These are phyloP conservation scores for Clostera curtula DNA, from an alignment of 2,888 invertebrate genomes.

Conservation along the genomic window DNA sequence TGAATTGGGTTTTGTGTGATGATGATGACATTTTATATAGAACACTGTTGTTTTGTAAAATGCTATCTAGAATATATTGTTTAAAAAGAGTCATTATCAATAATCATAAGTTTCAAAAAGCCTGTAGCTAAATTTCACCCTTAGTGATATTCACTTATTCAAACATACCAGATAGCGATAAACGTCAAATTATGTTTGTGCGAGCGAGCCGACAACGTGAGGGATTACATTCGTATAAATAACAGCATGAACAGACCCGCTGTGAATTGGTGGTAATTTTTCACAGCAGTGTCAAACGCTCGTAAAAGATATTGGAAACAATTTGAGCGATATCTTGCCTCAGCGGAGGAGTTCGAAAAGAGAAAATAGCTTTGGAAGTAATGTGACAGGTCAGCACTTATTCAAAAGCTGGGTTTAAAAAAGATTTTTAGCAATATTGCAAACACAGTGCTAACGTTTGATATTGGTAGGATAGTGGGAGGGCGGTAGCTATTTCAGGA, in stretches of 20 bases:
- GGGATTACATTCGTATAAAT: constrained; percentile 28
- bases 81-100: no score
- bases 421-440: neutral
- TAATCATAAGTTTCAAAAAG: no score
- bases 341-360: constrained; percentile 37
- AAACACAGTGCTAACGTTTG: no score
- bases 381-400: constrained; percentile 38
- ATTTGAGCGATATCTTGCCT: constrained; percentile 59
- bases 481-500: no score
- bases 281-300: constrained; percentile 61
- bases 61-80: no score
- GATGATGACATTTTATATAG: no score
- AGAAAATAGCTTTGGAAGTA: constrained; percentile 35
- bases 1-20: no score
- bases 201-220: constrained; percentile 9
- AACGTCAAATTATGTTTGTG: constrained; percentile 1
- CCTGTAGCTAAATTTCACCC: no score
- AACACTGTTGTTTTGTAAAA: no score
- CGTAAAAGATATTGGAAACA: constrained; percentile 68
- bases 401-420: constrained; percentile 7
- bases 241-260: constrained; percentile 43
- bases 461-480: no score
- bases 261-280: constrained; percentile 49
- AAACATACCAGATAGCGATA: no score
- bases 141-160: no score